Evolutionary conservation across 37 sponge, comb jelly and placozoan species (phyloP).

Genomic region (Diacarnus erythraeanus): DNA sequence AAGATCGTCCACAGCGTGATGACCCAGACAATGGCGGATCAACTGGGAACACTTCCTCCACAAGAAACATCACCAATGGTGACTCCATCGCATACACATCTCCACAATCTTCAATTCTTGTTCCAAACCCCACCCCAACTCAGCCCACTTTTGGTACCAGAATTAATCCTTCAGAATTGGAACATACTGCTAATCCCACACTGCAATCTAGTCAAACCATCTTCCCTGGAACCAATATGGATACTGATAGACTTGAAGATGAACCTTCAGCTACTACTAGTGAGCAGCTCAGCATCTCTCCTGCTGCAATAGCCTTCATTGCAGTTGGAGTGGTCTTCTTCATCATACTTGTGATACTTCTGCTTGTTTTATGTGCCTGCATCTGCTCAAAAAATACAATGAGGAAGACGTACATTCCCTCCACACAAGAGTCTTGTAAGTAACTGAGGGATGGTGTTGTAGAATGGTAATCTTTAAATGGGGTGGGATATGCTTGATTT

Average conservation of each 20-base stretch:
- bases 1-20: background rate
- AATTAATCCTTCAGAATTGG: too few relatives aligned
- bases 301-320: constrained; percentile 4
- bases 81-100: too few relatives aligned
- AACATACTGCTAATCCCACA: background rate
- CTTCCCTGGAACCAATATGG: too few relatives aligned
- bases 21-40: background rate
- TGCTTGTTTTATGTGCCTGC: constrained; percentile 33
- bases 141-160: background rate
- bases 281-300: background rate
- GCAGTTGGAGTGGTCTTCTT: constrained; percentile 20
- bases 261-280: background rate
- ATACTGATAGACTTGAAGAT: too few relatives aligned
- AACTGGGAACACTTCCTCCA: background rate
- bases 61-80: too few relatives aligned
- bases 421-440: background rate
- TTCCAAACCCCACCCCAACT: background rate
- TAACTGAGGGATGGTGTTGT: too few relatives aligned
- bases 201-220: background rate
- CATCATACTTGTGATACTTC: constrained; percentile 22
- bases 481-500: too few relatives aligned
- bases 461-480: too few relatives aligned
- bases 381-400: constrained; percentile 6
- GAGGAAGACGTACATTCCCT: background rate
- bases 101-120: too few relatives aligned